Percentiles rank a stretch among this genome's conserved stretches.
These are phyloP conservation scores for Drosophila mercatorum DNA, from an alignment of 2,888 invertebrate genomes.

Conservation along the genomic window DNA sequence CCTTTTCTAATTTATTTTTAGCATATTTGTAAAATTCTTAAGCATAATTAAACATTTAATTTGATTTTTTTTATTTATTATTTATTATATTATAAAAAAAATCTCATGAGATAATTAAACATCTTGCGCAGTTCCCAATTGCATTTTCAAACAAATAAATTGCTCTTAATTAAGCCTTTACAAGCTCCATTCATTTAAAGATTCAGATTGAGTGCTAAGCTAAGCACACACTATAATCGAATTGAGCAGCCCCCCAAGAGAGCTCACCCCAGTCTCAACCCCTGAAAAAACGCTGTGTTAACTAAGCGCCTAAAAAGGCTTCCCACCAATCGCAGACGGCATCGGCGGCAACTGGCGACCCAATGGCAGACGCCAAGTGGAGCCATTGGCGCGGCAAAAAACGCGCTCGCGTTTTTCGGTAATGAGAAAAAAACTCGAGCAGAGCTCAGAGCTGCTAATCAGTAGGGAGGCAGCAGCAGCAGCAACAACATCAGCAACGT, in stretches of 20 bases:
- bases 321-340: slow-evolving; percentile 69
- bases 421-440: slow-evolving; percentile 71
- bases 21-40: too few relatives aligned
- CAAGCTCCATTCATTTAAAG: neutral
- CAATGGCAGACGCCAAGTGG: slow-evolving; percentile 73
- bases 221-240: neutral
- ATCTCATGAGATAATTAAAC: neutral
- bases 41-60: too few relatives aligned
- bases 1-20: too few relatives aligned
- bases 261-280: slow-evolving; percentile 6
- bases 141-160: neutral
- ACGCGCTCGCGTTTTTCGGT: slow-evolving; percentile 64
- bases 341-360: slow-evolving; percentile 53
- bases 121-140: neutral
- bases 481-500: too few relatives aligned
- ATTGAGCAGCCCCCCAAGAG: neutral
- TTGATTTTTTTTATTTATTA: too few relatives aligned
- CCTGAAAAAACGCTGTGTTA: slow-evolving; percentile 17
- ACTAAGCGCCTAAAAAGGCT: slow-evolving; percentile 55
- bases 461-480: slow-evolving; percentile 38
- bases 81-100: neutral
- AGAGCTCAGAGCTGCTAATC: slow-evolving; percentile 56
- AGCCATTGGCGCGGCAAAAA: slow-evolving; percentile 73
- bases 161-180: neutral
- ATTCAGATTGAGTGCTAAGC: neutral